Evolutionary conservation across 2,888 invertebrate genomes (phyloP).

Genomic region (Sthenelais limicola): DNA sequence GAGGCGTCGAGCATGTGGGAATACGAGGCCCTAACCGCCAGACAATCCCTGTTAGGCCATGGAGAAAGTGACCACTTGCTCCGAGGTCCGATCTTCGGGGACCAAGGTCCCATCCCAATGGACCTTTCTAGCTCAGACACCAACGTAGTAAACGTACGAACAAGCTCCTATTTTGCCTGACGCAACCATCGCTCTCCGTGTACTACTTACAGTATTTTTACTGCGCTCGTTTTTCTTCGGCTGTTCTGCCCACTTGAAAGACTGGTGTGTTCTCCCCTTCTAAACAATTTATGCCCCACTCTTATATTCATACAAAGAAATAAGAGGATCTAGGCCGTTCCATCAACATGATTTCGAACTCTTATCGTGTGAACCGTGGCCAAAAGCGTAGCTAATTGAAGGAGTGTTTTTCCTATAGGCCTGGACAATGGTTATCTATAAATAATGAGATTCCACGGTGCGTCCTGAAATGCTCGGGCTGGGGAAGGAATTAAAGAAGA

Average conservation of each 20-base stretch:
- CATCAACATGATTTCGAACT: too few species aligned
- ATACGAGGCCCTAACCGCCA: slow-evolving; percentile 9
- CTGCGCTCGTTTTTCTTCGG: not conserved
- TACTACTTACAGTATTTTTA: not conserved
- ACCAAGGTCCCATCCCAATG: not conserved
- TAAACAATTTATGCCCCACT: too few species aligned
- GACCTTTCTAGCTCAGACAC: too few species aligned
- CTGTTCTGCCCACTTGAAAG: not conserved
- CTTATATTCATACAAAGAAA: too few species aligned
- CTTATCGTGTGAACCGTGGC: not conserved
- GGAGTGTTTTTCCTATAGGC: slow-evolving; percentile 21
- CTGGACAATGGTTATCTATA: slow-evolving; percentile 30
- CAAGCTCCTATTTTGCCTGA: too few species aligned
- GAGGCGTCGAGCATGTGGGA: slow-evolving; percentile 11
- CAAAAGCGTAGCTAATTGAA: slow-evolving; percentile 24
- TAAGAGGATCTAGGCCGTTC: too few species aligned
- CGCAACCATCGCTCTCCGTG: not conserved
- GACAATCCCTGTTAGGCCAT: slow-evolving; percentile 18
- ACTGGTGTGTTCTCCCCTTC: too few species aligned
- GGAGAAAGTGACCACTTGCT: slow-evolving; percentile 1
- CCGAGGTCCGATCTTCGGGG: slow-evolving; percentile 8
- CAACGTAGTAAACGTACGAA: too few species aligned
- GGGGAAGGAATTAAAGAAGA: slow-evolving; percentile 26
- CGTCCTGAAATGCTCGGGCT: not conserved
- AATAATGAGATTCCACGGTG: slow-evolving; percentile 13